These are phyloP conservation scores for Calyptommatus sinebrachiatus DNA, from an alignment of 2,113 vertebrate genomes.

Conservation along the genomic window DNA sequence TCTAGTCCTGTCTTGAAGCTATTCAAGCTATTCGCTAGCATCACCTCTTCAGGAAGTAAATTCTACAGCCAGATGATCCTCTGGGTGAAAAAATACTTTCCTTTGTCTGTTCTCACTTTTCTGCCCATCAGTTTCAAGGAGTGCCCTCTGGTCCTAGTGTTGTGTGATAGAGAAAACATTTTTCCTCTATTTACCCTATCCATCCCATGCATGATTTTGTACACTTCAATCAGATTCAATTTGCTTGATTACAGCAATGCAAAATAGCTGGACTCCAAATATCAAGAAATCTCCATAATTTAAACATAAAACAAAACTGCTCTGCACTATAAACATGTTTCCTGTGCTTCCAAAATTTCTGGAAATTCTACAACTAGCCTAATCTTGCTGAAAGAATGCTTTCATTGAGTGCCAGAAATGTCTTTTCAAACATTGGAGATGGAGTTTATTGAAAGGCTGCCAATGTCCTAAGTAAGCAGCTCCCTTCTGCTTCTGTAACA, in stretches of 20 bases:
- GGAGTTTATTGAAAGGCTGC: conserved; percentile 19
- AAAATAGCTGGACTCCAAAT: not conserved
- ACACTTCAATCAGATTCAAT: no score
- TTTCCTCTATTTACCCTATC: no score
- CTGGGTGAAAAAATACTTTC: no score
- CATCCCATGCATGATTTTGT: no score
- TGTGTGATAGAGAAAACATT: no score
- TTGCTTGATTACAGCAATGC: not conserved
- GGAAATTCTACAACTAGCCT: conserved; percentile 20
- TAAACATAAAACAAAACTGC: not conserved
- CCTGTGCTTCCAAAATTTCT: conserved; percentile 3
- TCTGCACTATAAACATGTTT: conserved; percentile 3
- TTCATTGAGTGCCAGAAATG: conserved; percentile 7
- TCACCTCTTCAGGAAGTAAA: no score
- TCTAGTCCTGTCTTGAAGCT: no score
- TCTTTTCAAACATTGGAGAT: not conserved
- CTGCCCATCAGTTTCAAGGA: no score
- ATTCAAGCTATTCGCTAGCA: no score
- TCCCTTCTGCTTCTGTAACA: not conserved
- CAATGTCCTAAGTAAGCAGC: not conserved
- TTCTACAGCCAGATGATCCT: no score
- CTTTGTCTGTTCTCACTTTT: no score
- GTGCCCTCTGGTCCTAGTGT: no score
- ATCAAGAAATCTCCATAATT: not conserved
- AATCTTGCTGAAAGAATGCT: conserved; percentile 19